Evolutionary conservation across 2,797 vertebrate species (phyloP).

Genomic region (Aulostomus chinensis): DNA sequence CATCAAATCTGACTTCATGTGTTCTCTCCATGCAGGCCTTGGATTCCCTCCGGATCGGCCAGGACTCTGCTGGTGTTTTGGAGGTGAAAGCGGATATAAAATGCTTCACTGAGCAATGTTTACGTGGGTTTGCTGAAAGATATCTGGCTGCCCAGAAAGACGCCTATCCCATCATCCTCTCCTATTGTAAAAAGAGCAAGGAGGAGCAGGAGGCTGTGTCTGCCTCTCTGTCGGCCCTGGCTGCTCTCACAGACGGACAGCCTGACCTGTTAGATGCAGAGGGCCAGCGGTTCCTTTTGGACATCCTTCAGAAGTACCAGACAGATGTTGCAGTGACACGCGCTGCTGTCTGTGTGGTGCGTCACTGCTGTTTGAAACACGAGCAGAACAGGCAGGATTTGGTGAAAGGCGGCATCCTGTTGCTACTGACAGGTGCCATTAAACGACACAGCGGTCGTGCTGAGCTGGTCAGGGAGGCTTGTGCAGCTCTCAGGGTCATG

Average conservation of each 20-base stretch:
- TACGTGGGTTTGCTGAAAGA: conserved; percentile 83
- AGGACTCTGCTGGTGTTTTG: conserved; percentile 34
- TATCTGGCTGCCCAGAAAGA: conserved; percentile 89
- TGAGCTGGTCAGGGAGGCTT: conserved; percentile 81
- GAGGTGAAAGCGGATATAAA: conserved; percentile 59
- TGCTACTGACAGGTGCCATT: conserved; percentile 78
- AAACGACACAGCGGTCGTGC: conserved; percentile 63
- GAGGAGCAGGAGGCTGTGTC: conserved; percentile 63
- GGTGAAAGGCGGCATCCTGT: conserved; percentile 82
- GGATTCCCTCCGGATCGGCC: conserved; percentile 75
- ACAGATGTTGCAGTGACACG: conserved; percentile 62
- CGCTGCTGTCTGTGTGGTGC: conserved; percentile 72
- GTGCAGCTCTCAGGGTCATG: conserved; percentile 85
- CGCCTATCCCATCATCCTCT: conserved; percentile 87
- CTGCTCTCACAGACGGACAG: conserved; percentile 86
- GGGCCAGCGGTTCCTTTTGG: conserved; percentile 83
- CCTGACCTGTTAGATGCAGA: conserved; percentile 88
- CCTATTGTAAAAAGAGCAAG: conserved; percentile 75
- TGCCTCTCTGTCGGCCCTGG: conserved; percentile 77
- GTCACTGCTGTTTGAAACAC: conserved; percentile 89
- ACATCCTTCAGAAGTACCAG: conserved; percentile 51
- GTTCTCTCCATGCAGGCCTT: conserved; percentile 74
- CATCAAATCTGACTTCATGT: accelerated
- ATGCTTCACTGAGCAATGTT: conserved; percentile 85
- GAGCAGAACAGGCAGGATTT: conserved; percentile 92